These are phyloP conservation scores for Ploceus nigricollis DNA, from an alignment of 2,113 vertebrate genomes.

Conservation along the genomic window DNA sequence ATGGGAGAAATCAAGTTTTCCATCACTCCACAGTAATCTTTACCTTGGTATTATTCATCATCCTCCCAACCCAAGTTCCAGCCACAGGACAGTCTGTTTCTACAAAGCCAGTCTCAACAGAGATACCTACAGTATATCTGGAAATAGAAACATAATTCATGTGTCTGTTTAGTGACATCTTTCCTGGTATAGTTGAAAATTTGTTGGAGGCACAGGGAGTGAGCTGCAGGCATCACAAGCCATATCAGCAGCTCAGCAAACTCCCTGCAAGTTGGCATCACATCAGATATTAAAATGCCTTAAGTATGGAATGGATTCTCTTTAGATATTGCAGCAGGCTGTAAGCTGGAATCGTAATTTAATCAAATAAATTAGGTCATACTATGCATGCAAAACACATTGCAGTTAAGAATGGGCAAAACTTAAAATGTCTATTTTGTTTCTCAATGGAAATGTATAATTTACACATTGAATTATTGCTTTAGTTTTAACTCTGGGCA, in stretches of 20 bases:
- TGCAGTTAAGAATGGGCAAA: not conserved
- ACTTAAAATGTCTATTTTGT: not conserved
- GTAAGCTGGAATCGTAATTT: not conserved
- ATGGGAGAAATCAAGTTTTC: constrained; percentile 47
- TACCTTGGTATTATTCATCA: constrained; percentile 31
- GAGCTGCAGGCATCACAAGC: not conserved
- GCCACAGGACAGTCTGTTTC: constrained; percentile 9
- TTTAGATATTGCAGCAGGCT: not conserved
- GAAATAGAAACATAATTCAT: not conserved
- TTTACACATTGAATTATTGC: not conserved
- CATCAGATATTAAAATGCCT: not conserved
- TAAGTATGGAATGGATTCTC: not conserved
- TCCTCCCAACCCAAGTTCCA: not conserved
- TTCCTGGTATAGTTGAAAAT: not conserved
- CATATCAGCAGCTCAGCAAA: not conserved
- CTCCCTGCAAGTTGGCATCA: not conserved
- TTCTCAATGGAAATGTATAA: not conserved
- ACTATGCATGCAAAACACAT: not conserved
- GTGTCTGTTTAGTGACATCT: not conserved
- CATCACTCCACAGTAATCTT: constrained; percentile 21
- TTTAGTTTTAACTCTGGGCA: not conserved
- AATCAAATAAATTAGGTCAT: not conserved
- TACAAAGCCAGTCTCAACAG: not conserved
- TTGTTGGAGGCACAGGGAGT: not conserved
- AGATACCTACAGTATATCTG: not conserved